These are phyloP conservation scores for Eulemur albifrons DNA, from an alignment of 2,797 vertebrate genomes.

Conservation along the genomic window DNA sequence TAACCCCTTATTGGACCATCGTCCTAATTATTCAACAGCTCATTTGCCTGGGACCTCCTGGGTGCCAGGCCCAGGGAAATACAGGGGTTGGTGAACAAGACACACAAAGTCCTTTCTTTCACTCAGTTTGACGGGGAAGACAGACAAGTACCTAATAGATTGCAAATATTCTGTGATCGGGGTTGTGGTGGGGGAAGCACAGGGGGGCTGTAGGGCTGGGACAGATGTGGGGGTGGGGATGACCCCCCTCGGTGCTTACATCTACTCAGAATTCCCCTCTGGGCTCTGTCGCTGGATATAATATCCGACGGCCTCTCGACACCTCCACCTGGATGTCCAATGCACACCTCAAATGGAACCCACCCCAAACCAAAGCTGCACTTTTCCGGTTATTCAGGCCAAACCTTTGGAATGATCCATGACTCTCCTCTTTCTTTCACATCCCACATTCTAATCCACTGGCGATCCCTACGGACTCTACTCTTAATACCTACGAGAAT, in stretches of 20 bases:
- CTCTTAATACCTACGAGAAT: background rate
- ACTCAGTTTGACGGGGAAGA: background rate
- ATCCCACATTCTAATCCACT: too few relatives aligned
- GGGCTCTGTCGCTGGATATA: background rate
- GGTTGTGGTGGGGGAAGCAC: too few relatives aligned
- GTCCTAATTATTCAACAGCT: background rate
- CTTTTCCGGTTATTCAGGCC: background rate
- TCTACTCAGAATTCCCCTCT: background rate
- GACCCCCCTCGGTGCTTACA: background rate
- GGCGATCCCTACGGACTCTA: background rate
- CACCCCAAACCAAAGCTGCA: accelerated
- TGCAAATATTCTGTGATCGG: background rate
- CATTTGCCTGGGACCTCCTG: background rate
- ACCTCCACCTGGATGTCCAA: accelerated
- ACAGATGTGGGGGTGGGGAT: too few relatives aligned
- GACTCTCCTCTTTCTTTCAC: background rate
- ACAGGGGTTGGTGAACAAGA: background rate
- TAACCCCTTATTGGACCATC: background rate
- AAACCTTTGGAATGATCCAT: background rate
- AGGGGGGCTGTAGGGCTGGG: background rate
- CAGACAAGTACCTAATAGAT: accelerated
- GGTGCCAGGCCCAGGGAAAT: background rate
- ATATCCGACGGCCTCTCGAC: accelerated
- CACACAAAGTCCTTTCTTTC: background rate
- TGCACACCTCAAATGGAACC: background rate